Evolutionary conservation across 2,797 vertebrate species (phyloP), one percentile per base, ranked within the genome.

Genomic region (Falco cherrug): DNA sequence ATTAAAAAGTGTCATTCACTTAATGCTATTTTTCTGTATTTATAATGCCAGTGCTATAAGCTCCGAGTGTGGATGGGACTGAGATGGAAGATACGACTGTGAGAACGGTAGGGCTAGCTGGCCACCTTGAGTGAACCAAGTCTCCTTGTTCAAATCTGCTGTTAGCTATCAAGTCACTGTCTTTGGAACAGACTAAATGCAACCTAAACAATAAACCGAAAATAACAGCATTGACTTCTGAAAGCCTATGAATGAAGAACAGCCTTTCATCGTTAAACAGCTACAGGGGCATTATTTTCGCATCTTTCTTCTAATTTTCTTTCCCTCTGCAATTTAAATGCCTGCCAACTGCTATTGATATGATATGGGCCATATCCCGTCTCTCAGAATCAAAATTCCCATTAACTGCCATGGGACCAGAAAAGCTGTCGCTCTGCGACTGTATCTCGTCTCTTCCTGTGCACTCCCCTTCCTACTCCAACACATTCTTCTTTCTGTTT

Each of bases 251-350:
- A 75, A 50, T 41, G 51, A 81, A 51, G 29, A 87, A 53, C 11
- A 74, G 33, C 29, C 88, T 77, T 91, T 53, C 59, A 67, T 28
- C 63, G 22, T 86, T 48, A 50, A 35, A 53, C 29, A 84, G 54
- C 31, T 89, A 73, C 39, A 84, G 39, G 26, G 48, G 53, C 21
- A 61, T 78, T 73, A 67, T 81, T 86, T 88, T 78, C 21, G 74
- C 56, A 63, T 60, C 21, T 82, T 68, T 67, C 60, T 79, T 91
- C 43, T 71, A 37, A 61, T 69, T 92, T 91, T 79, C 57, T 92
- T 93, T 70, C 54, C 67, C 47, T 82, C 53, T 95, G 50, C 43
- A 84, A 43, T 85, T 90, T 71, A 88, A 92, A 45, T 74, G 21
- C 39, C 59, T 92, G 41, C 59, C 63, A 89, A 60, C n/a, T 60